A percentile compares a stretch with the other conserved stretches of the same genome.
phyloP scores from a whole-genome alignment of 1,140 invertebrate species.

The Teleopsis dalmanni region DNA sequence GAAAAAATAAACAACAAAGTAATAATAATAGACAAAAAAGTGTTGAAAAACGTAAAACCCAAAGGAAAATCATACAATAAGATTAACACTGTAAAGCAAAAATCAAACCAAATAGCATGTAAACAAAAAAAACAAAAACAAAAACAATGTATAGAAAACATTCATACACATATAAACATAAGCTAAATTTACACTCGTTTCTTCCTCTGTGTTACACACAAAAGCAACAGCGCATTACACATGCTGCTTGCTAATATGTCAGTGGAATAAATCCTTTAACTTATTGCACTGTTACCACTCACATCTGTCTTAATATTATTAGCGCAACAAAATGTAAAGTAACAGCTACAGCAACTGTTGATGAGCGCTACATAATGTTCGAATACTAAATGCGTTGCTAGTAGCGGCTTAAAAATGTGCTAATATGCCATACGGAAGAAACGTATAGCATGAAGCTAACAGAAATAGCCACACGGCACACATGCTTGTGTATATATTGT shows the following conservation, averaged over 20 bases:
- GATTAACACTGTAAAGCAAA: background rate
- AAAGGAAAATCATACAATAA: no score
- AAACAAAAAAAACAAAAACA: no score
- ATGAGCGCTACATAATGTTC: background rate
- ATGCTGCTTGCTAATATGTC: constrained; percentile 3
- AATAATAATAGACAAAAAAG: no score
- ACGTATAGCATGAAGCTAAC: background rate
- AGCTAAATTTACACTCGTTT: background rate
- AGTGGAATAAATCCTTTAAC: constrained; percentile 6
- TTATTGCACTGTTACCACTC: background rate
- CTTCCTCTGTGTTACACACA: background rate
- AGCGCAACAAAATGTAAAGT: background rate
- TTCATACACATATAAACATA: background rate
- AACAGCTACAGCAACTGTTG: background rate
- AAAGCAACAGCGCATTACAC: no score
- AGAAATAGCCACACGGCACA: no score
- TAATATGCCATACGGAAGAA: background rate
- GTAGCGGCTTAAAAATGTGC: background rate
- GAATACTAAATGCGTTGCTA: background rate
- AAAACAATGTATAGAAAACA: background rate
- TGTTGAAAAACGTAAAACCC: no score
- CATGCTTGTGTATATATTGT: no score
- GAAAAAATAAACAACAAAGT: background rate
- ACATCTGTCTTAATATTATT: background rate
- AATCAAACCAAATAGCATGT: no score